A percentile compares a stretch with the other conserved stretches of the same genome.
These are phyloP conservation scores for Hypanus sabinus DNA, from an alignment of 2,113 vertebrate genomes.

Conservation along the genomic window DNA sequence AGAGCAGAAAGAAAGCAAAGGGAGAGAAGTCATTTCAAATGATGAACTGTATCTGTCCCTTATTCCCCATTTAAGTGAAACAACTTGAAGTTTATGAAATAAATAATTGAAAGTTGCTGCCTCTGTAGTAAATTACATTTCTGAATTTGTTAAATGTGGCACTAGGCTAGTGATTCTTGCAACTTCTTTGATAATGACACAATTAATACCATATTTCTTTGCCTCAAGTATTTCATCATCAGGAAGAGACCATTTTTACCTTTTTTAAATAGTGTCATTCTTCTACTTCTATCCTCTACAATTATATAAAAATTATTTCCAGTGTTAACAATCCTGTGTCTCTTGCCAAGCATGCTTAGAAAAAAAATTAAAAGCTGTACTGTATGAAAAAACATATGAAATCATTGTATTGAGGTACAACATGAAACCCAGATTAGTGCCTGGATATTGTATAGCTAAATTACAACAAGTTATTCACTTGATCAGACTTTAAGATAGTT, in stretches of 20 bases:
- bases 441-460: conserved; percentile 3
- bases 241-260: neutral
- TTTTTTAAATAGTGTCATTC: conserved; percentile 8
- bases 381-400: neutral
- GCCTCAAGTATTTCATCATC: neutral
- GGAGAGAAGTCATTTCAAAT: neutral
- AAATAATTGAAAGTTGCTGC: neutral
- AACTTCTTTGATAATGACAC: neutral
- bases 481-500: neutral
- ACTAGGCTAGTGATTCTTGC: neutral
- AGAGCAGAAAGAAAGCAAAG: neutral
- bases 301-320: neutral
- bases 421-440: neutral
- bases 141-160: neutral
- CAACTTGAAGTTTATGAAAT: neutral
- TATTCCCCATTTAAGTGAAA: neutral
- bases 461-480: neutral
- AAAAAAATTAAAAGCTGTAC: neutral
- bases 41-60: neutral
- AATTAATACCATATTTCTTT: conserved; percentile 25
- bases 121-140: neutral
- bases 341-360: neutral
- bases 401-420: neutral
- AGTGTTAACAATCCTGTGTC: neutral
- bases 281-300: neutral